These are phyloP conservation scores for Pantherophis alleghaniensis DNA, from an alignment of 2,797 vertebrate genomes.

Conservation along the genomic window DNA sequence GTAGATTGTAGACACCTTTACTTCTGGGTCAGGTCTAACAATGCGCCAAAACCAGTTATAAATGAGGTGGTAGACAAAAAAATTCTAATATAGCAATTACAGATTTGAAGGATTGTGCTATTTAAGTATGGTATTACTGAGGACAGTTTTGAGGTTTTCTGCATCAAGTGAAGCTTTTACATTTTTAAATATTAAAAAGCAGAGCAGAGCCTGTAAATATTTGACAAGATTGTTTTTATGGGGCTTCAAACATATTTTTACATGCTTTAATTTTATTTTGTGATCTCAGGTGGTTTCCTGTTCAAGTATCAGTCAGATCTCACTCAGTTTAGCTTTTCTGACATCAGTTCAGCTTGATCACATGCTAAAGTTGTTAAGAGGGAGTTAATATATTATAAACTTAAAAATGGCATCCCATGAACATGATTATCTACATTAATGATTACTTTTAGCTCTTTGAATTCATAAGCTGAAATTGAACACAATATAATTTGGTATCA, in stretches of 20 bases:
- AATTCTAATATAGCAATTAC: background rate
- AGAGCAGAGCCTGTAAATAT: background rate
- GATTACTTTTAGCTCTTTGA: constrained; percentile 20
- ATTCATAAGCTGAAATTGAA: background rate
- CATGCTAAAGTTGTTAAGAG: background rate
- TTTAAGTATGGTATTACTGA: no score
- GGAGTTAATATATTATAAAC: background rate
- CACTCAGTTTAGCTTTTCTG: background rate
- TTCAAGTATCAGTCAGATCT: background rate
- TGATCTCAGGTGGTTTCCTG: background rate
- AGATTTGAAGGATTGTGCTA: background rate
- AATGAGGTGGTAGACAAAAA: background rate
- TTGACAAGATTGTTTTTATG: background rate
- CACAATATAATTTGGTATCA: background rate
- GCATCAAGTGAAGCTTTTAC: background rate
- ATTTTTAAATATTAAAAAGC: background rate
- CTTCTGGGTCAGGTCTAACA: background rate
- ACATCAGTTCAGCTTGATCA: background rate
- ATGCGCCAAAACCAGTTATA: background rate
- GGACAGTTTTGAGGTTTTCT: background rate
- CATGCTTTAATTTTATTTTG: background rate
- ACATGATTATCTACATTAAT: background rate
- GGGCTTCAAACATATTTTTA: background rate
- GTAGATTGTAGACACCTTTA: background rate
- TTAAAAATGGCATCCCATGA: background rate